Conservation (phyloP, 2,797 vertebrate genomes). For the Enteromius viviparus region DNA sequence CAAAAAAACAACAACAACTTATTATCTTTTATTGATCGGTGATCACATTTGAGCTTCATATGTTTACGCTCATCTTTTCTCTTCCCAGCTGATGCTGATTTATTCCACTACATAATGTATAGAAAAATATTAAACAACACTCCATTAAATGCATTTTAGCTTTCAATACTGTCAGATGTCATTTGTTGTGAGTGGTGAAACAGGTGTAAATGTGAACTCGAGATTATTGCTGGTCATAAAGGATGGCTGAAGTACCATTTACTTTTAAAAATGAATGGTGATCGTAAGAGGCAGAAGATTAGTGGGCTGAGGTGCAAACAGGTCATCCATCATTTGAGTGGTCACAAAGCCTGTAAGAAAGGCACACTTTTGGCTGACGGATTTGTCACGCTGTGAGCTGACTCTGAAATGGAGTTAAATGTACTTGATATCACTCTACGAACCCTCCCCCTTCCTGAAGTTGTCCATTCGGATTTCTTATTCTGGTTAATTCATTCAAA, state of each 20-base stretch:
- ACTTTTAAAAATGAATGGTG: not conserved
- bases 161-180: conserved; percentile 28
- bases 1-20: conserved; percentile 37
- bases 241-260: not conserved
- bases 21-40: not conserved
- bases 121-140: conserved; percentile 7
- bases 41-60: not conserved
- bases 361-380: conserved; percentile 6
- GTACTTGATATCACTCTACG: not conserved
- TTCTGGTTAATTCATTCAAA: conserved; percentile 3
- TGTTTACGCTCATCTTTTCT: not conserved
- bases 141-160: conserved; percentile 10
- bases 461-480: not conserved
- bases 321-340: conserved; percentile 13
- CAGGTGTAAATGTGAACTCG: not conserved
- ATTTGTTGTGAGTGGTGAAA: not conserved
- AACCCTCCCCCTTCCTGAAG: too few species aligned
- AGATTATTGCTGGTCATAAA: conserved; percentile 14
- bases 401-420: not conserved
- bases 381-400: not conserved
- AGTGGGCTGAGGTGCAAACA: conserved; percentile 16
- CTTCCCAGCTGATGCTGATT: not conserved
- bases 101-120: not conserved
- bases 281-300: not conserved
- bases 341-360: conserved; percentile 11